Evolutionary conservation across 23 tunicate genomes (phyloP), one percentile per base, ranked within the genome.

Genomic region (Ciona savignyi): DNA sequence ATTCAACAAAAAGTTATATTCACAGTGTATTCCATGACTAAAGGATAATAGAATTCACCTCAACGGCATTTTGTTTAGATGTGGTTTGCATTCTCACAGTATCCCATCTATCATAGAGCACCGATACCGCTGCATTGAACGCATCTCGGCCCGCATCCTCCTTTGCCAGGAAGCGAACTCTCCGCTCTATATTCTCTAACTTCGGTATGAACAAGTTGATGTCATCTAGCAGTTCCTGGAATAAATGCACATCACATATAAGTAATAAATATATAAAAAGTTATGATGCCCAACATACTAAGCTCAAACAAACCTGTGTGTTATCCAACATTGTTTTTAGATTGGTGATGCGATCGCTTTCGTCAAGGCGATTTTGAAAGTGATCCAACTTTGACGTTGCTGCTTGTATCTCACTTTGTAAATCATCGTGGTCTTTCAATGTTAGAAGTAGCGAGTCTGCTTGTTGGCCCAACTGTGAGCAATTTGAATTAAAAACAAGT

Each of bases 31-130:
- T 32, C 22, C 69, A 65, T 67, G 32, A 35, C 1, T 32, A 33
- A 2, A 2, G 3, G 49, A 51, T 2, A 2, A 1, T 9, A 25
- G 19, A 1, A 35, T 74, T 28, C 64, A 89, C 96, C 71, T 89
- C 96, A 27, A 75, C 71, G 11, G 81, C 72, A 74, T 74, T 89
- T 56, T 83, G 89, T 66, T 83, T 89, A 29, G 96, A 89, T 1
- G 85, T 78, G 0, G 85, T 84, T 71, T 89, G 89, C 96, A 89
- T 89, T 62, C 96, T 73, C 33, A 89, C 34, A 2, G 96, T 89
- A 67, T 89, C 96, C 96, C 96, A 89, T 32, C 96, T 65, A 64
- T 89, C 96, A 63, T 74, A 89, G 22, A 89, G 70, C 2, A 89
- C 71, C 0, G 81, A 74, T 69, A 83, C 80, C 23, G 89, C 79